A percentile compares a stretch with the other conserved stretches of the same genome.
These are phyloP conservation scores for Calycopis cecrops DNA, from an alignment of 1,140 invertebrate genomes.

Conservation along the genomic window DNA sequence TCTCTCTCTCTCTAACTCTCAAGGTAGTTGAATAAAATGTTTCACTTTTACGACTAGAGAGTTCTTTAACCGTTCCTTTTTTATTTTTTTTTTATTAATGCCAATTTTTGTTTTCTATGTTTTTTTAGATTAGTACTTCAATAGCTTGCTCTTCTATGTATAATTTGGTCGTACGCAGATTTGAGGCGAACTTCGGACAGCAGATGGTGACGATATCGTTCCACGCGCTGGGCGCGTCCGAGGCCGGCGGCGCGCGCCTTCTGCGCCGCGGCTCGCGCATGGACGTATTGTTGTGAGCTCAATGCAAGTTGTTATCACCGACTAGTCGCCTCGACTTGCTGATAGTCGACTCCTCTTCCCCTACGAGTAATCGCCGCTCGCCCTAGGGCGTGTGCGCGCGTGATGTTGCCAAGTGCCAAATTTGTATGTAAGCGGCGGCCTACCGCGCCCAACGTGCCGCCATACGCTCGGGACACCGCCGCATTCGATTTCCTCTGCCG, in stretches of 20 bases:
- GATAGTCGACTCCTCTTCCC: constrained; percentile 1
- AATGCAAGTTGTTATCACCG: constrained; percentile 2
- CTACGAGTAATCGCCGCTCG: constrained; percentile 6
- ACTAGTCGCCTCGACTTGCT: neutral
- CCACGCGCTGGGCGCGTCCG: constrained; percentile 82
- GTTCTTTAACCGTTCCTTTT: no score
- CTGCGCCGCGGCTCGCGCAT: constrained; percentile 85
- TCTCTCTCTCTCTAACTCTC: no score
- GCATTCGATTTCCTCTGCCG: neutral
- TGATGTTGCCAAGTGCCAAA: constrained; percentile 9
- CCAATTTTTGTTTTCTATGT: no score
- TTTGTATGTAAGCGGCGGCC: constrained; percentile 10
- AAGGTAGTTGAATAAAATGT: no score
- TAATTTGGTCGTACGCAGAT: constrained; percentile 69
- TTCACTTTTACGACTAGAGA: no score
- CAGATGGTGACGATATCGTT: constrained; percentile 86
- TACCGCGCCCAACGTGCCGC: constrained; percentile 2
- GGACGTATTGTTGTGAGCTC: constrained; percentile 82
- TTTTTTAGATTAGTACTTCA: no score
- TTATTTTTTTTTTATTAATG: no score
- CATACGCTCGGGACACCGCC: neutral
- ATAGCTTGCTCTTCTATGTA: no score
- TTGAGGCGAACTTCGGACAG: constrained; percentile 88
- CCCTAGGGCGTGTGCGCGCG: constrained; percentile 2
- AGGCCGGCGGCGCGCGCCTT: constrained; percentile 80